Base-by-base conservation (phyloP, 2,888 invertebrate genomes). In the Hermaeophaga mercurialis region DNA sequence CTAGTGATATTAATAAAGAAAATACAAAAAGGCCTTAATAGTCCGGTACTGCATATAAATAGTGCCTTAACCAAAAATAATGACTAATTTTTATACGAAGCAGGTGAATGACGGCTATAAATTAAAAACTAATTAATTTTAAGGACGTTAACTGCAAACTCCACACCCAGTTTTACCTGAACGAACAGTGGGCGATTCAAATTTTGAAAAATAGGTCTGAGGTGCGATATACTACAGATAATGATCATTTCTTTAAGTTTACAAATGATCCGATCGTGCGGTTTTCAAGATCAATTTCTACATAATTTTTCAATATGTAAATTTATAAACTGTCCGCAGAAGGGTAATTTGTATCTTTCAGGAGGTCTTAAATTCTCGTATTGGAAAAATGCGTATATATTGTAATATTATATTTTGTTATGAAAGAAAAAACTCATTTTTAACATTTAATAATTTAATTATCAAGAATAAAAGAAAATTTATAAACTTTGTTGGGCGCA, bases 91-190 rank as follows among this genome's bases (percentile, higher is more conserved):
- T 50, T 39, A 41, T 57, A 53, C 45, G 57, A 58, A 59, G 63
- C 63, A 65, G 66, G 66, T 68, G 68, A 64, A 57, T 64, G 68
- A 64, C 59, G 58, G 61, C 62, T 48, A 66, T 68, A 68, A 68
- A 68, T 68, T 68, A 66, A 66, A 68, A 68, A 64, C 58, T 66
- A 66, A 66, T 68, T 68, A 66, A 68, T 68, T 68, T 68, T 59
- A 47, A 59, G 63, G 56, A 56, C 50, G 54, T 54, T 55, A 56
- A 52, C 59, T 52, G 59, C 59, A 50, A 55, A 56, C 53, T 57
- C 59, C 58, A 58, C 60, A 57, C 61, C 63, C 60, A 61, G 57
- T 43, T 54, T 55, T 63, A 63, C 63, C 63, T 61, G 63, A 34
- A 53, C 43, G 56, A 58, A 54, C 56, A 53, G 60, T 60, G 56